phyloP scores from a whole-genome alignment of 2,797 vertebrate species.

The Rhadinocentrus ornatus region DNA sequence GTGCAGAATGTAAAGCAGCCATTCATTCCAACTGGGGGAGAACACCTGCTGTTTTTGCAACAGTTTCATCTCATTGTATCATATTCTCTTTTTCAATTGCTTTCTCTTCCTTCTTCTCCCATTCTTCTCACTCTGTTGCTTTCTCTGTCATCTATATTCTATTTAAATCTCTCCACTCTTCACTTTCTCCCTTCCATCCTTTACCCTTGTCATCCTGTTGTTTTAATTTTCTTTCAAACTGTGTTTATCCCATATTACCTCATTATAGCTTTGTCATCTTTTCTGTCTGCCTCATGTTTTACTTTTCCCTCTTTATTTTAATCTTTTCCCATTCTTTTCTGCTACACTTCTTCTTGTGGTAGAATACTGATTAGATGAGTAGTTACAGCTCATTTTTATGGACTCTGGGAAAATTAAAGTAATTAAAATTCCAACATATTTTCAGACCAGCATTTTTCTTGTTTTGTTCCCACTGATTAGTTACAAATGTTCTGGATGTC shows the following conservation, averaged over 20 bases:
- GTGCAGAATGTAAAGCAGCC: slow-evolving; percentile 65
- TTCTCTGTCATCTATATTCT: slow-evolving; percentile 20
- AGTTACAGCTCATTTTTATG: slow-evolving; percentile 39
- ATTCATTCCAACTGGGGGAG: slow-evolving; percentile 60
- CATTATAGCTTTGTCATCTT: slow-evolving; percentile 29
- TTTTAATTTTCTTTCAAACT: neutral
- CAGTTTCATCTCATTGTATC: slow-evolving; percentile 57
- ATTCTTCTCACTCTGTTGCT: slow-evolving; percentile 17
- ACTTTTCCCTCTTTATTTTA: slow-evolving; percentile 38
- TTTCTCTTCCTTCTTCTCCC: slow-evolving; percentile 4
- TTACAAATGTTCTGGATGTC: slow-evolving; percentile 2
- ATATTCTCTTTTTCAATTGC: slow-evolving; percentile 28
- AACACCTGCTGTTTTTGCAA: slow-evolving; percentile 69
- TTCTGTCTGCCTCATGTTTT: slow-evolving; percentile 14
- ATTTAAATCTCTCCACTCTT: slow-evolving; percentile 26
- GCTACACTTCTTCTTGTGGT: slow-evolving; percentile 32
- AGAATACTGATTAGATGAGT: slow-evolving; percentile 61
- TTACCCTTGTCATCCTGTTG: neutral
- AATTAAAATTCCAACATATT: slow-evolving; percentile 51
- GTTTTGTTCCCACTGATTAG: slow-evolving; percentile 42
- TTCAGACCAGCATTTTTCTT: slow-evolving; percentile 1
- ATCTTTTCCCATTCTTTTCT: slow-evolving; percentile 15
- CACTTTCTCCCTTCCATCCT: slow-evolving; percentile 12
- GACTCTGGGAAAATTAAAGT: slow-evolving; percentile 43
- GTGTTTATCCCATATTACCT: slow-evolving; percentile 4